Percentiles rank a stretch among this genome's conserved stretches.
phyloP scores from a whole-genome alignment of 2,888 invertebrate species.

The Eupithecia inturbata region DNA sequence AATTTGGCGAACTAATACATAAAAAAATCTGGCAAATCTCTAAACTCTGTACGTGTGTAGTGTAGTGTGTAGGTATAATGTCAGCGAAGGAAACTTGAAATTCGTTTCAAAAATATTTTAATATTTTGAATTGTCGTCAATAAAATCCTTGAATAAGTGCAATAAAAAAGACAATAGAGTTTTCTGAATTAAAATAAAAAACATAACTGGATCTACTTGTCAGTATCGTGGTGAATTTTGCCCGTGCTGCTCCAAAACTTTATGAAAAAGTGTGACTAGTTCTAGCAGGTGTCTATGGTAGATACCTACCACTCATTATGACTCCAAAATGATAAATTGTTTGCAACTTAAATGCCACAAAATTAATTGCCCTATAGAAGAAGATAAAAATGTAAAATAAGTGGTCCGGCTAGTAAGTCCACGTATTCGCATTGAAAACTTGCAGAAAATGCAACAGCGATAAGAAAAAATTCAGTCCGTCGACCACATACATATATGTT shows the following conservation, averaged over 20 bases:
- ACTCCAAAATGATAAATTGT: slow-evolving; percentile 43
- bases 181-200: neutral
- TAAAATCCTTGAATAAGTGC: neutral
- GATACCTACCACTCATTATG: slow-evolving; percentile 21
- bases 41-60: too few relatives aligned
- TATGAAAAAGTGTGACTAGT: slow-evolving; percentile 4
- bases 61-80: too few relatives aligned
- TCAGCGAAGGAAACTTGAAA: neutral
- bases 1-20: neutral
- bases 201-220: neutral
- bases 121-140: neutral
- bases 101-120: neutral
- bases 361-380: slow-evolving; percentile 54
- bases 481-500: slow-evolving; percentile 75
- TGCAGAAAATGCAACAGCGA: slow-evolving; percentile 82
- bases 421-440: slow-evolving; percentile 75
- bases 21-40: neutral
- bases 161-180: neutral
- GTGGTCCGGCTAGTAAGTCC: slow-evolving; percentile 46
- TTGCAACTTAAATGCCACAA: slow-evolving; percentile 48
- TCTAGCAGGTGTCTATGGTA: slow-evolving; percentile 22
- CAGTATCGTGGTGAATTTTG: neutral
- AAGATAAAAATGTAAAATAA: slow-evolving; percentile 50
- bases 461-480: slow-evolving; percentile 83
- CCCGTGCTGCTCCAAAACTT: neutral